Percentiles rank a stretch among this genome's conserved stretches.
These are phyloP conservation scores for Incurvaria masculella DNA, from an alignment of 2,888 invertebrate genomes.

Conservation along the genomic window DNA sequence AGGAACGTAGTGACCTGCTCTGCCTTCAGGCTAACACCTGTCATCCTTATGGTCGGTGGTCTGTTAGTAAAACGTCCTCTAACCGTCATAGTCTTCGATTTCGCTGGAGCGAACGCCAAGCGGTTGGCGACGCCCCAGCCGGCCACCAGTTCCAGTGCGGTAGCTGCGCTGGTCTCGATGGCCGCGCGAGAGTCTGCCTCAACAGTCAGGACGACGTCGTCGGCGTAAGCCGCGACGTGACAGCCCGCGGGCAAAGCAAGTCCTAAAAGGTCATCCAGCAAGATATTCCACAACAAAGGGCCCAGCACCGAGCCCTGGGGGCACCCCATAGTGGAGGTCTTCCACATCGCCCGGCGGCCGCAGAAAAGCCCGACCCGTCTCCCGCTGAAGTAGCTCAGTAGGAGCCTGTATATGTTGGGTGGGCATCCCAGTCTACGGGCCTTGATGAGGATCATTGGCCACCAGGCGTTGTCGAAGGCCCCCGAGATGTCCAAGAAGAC, in stretches of 20 bases:
- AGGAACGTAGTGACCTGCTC: constrained; percentile 7
- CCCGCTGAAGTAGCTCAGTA: constrained; percentile 5
- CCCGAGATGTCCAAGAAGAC: constrained; percentile 10
- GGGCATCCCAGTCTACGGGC: neutral
- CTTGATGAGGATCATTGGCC: constrained; percentile 7
- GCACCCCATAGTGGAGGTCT: constrained; percentile 13
- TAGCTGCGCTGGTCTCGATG: constrained; percentile 9
- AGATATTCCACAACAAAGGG: constrained; percentile 10
- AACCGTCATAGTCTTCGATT: constrained; percentile 14
- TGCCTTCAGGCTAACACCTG: neutral
- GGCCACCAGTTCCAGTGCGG: constrained; percentile 3
- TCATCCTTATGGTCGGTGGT: neutral
- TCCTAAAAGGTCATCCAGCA: constrained; percentile 18
- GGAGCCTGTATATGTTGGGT: constrained; percentile 2
- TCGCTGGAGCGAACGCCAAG: constrained; percentile 15
- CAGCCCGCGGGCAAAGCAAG: neutral
- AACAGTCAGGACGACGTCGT: constrained; percentile 18
- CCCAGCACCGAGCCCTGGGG: constrained; percentile 13
- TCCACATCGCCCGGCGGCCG: constrained; percentile 10
- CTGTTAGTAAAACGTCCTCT: constrained; percentile 6
- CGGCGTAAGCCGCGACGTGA: constrained; percentile 17
- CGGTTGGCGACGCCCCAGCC: constrained; percentile 15
- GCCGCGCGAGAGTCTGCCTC: constrained; percentile 11
- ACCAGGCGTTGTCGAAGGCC: constrained; percentile 14
- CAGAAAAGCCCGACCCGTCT: constrained; percentile 9